Evolutionary conservation across 2,113 vertebrate species (phyloP).

Genomic region (Procavia capensis): DNA sequence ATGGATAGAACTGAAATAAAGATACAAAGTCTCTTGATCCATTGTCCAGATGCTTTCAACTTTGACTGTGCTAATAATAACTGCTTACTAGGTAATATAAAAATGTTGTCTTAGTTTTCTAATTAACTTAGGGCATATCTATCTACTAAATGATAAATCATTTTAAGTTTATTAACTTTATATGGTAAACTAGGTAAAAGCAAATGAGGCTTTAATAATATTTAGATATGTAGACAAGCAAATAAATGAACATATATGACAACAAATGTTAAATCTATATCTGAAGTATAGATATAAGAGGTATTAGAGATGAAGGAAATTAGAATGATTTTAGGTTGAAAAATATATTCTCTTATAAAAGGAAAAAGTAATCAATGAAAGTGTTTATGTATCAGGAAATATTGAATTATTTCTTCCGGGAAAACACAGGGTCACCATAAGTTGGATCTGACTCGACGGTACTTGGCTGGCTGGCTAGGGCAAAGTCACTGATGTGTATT

Average conservation of each 20-base stretch:
- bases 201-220: background rate
- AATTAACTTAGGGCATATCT: background rate
- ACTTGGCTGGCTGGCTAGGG: too few species aligned
- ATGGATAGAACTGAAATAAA: background rate
- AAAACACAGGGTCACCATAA: too few species aligned
- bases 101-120: slow-evolving; percentile 3
- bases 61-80: background rate
- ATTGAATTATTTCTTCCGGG: background rate
- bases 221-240: background rate
- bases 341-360: background rate
- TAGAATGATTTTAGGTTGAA: background rate
- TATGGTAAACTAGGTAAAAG: background rate
- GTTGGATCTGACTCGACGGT: too few species aligned
- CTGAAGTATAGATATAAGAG: background rate
- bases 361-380: background rate
- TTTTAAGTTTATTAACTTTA: background rate
- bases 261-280: background rate
- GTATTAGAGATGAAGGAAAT: background rate
- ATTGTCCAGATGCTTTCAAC: background rate
- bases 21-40: background rate
- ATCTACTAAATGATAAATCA: background rate
- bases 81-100: background rate
- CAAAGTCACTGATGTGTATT: background rate
- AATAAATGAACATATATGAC: background rate
- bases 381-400: background rate